Evolutionary conservation across 2,113 vertebrate species (phyloP).

Genomic region (Prietella phreatophila): DNA sequence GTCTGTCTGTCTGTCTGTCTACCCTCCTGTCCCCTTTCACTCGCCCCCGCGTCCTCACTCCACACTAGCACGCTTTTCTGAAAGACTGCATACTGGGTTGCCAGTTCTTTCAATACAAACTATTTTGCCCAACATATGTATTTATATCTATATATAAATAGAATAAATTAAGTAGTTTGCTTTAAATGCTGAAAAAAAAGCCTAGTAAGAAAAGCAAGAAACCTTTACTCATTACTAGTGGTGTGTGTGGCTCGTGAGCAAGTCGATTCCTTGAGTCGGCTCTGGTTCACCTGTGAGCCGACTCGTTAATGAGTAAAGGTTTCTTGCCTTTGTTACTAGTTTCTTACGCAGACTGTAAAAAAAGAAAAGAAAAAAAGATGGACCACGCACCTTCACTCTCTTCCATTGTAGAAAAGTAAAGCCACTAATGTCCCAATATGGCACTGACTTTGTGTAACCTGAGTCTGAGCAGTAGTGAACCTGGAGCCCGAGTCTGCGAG

Average conservation of each 20-base stretch:
- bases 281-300: neutral
- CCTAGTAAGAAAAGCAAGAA: neutral
- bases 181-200: neutral
- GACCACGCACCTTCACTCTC: too few species aligned
- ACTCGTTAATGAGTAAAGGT: neutral
- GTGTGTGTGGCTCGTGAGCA: too few species aligned
- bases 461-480: too few species aligned
- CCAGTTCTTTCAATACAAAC: neutral
- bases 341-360: too few species aligned
- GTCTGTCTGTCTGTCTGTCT: neutral
- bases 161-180: neutral
- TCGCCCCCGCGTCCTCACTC: conserved; percentile 13
- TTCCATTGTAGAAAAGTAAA: too few species aligned
- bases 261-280: neutral
- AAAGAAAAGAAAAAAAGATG: too few species aligned
- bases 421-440: too few species aligned
- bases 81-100: conserved; percentile 36
- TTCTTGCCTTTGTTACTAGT: too few species aligned
- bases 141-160: too few species aligned
- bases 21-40: neutral
- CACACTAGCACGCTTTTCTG: conserved; percentile 30
- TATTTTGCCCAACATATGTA: too few species aligned
- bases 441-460: too few species aligned
- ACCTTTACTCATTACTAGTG: neutral
- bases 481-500: too few species aligned